These are phyloP conservation scores for Pristionchus japonicus DNA, from an alignment of 2,888 invertebrate genomes.

Conservation along the genomic window DNA sequence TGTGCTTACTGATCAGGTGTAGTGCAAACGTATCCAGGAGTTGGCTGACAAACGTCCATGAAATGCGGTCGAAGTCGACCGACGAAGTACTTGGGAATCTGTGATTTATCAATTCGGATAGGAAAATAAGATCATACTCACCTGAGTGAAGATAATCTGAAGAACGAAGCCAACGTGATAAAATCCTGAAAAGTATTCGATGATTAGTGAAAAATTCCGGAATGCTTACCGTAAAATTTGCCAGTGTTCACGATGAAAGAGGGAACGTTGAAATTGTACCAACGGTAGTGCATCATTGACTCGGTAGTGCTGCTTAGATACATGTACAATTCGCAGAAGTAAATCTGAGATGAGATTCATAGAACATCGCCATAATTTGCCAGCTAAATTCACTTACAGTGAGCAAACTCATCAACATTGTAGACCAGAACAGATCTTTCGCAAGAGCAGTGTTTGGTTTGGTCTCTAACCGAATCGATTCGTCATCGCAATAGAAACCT, in stretches of 20 bases:
- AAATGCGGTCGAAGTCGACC: constrained; percentile 95
- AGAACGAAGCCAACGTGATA: constrained; percentile 62
- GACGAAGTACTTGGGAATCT: constrained; percentile 91
- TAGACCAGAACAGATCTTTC: neutral
- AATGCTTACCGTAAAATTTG: neutral
- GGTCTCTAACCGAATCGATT: constrained; percentile 55
- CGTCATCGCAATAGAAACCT: constrained; percentile 65
- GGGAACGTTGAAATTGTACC: neutral
- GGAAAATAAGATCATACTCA: neutral
- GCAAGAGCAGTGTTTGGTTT: neutral
- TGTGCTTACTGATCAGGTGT: neutral
- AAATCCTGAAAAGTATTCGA: constrained; percentile 51
- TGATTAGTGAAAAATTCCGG: neutral
- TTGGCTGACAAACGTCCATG: constrained; percentile 87
- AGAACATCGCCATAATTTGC: neutral
- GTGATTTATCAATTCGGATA: constrained; percentile 77
- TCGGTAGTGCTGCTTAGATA: neutral
- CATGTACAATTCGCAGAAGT: constrained; percentile 55
- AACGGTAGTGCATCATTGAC: neutral
- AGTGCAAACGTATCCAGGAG: constrained; percentile 52
- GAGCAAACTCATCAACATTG: neutral
- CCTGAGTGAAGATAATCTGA: constrained; percentile 52
- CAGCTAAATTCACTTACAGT: neutral
- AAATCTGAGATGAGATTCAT: neutral
- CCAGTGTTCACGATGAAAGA: constrained; percentile 22